Base-by-base conservation (phyloP, 1,140 invertebrate genomes). In the Ceratina japonica region DNA sequence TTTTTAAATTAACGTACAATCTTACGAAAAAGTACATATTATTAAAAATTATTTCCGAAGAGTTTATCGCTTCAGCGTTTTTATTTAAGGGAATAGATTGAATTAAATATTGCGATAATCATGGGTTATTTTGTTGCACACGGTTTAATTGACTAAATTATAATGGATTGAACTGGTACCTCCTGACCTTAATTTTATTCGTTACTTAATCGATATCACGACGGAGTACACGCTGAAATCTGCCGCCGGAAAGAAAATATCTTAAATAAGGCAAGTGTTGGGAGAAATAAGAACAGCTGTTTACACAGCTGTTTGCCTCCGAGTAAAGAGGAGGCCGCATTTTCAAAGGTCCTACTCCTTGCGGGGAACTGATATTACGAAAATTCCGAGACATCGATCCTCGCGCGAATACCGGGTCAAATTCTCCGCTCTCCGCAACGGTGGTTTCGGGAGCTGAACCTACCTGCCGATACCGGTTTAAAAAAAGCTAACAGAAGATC, bases 381-480 rank as follows among this genome's bases (percentile, higher is more conserved):
- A 66, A 51, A 51, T 66, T 66, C 22, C 22, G 22, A 20, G 65
- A 52, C 31, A 68, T 68, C 37, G 65, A 68, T 68, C 44, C 20
- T 22, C 20, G 2, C 7, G 20, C 15, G 20, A 66, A 51, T 49
- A 66, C 64, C 44, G 49, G 37, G 16, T 27, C 8, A 52, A 52
- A 68, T 66, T 66, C 37, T 15, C 16, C 15, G 18, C 52, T 52
- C 22, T 27, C 20, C 22, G 1, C 16, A 44, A 3, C 20, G 22
- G n/a, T 52, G n/a, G 24, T 24, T 68, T 24, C 20, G 12, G 51
- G 51, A 7, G n/a, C 1, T 22, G 18, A 66, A 66, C 44, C 20
- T 10, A 66, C 16, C 22, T 66, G 12, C 16, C n/a, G 3, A 12
- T 66, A 4, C 16, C 24, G 5, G 2, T 58, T n/a, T 1, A 58